These are phyloP conservation scores for Masnerella sp. DNA, from an alignment of 2,888 invertebrate genomes.

Conservation along the genomic window DNA sequence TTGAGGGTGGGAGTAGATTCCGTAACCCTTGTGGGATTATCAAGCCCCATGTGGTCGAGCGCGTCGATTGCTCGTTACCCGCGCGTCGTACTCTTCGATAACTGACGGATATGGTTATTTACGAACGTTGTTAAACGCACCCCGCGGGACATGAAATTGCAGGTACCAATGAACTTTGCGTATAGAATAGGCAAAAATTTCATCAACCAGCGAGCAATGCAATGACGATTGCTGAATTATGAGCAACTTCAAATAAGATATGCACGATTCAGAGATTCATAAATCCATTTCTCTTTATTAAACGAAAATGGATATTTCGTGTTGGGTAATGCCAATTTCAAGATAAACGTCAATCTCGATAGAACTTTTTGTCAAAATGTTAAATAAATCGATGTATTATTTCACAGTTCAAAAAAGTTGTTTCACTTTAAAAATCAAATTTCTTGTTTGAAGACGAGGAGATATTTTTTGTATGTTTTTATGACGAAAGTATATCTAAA, in stretches of 20 bases:
- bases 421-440: no score
- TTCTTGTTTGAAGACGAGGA: no score
- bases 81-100: slow-evolving; percentile 71
- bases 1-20: slow-evolving; percentile 57
- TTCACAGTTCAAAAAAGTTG: no score
- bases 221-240: slow-evolving; percentile 15
- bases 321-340: background rate
- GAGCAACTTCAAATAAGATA: slow-evolving; percentile 26
- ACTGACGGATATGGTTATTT: slow-evolving; percentile 77
- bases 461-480: no score
- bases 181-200: slow-evolving; percentile 35
- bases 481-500: no score
- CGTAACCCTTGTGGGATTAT: slow-evolving; percentile 74
- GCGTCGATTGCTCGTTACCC: slow-evolving; percentile 76
- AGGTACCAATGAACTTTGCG: slow-evolving; percentile 44
- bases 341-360: background rate
- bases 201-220: slow-evolving; percentile 19
- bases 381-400: no score
- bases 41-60: slow-evolving; percentile 75
- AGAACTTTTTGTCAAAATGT: no score
- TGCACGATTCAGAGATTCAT: background rate
- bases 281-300: slow-evolving; percentile 9
- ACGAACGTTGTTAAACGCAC: slow-evolving; percentile 68
- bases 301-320: slow-evolving; percentile 1
- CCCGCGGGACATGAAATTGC: slow-evolving; percentile 56